Base-by-base conservation (phyloP, 2,113 vertebrate species). In the Ictidomys tridecemlineatus region DNA sequence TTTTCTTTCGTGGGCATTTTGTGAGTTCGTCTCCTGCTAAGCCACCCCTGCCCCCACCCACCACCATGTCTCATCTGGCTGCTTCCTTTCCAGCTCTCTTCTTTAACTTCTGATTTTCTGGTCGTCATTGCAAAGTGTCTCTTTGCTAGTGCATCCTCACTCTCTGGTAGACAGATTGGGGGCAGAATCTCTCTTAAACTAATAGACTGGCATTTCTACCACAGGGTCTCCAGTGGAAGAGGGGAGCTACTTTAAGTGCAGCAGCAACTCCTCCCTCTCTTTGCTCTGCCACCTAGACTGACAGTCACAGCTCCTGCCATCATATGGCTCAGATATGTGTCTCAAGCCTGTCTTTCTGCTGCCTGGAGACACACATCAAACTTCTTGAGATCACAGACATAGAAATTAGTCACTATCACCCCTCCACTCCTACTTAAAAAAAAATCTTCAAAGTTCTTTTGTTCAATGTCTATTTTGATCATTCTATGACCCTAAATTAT, bases 401-500 rank as follows among this genome's bases (percentile, higher is more conserved):
- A 84, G n/a, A 94, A 51, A 87, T 58, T 53, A 78, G 69, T 22
- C 51, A 86, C 20, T 39, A 37, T 63, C 17, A 48, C 4, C 20
- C 8, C 14, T 73, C 7, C 11, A 79, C 8, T 30, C 3, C 58
- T 45, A 37, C 51, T 86, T 37, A 10, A 10, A 28, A 32, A 51
- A 20, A 56, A 56, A 56, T 48, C 73, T 56, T 51, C 45, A n/a
- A 77, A 56, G 13, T 58, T 92, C 74, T 69, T 85, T 83, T 37
- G 32, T 51, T 80, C 22, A 88, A 0, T 91, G 37, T 42, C 26
- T 22, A 39, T 39, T 56, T 53, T 89, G 20, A 63, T 79, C 48
- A 92, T 89, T 95, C 63, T 83, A 61, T 82, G 24, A 45, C 80
- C 34, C 89, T n/a, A 92, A 67, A 84, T 13, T 72, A 70, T 34